A percentile compares a stretch with the other conserved stretches of the same genome.
These are phyloP conservation scores for Drosophila pectinifera DNA, from an alignment of 1,140 invertebrate genomes.

Conservation along the genomic window DNA sequence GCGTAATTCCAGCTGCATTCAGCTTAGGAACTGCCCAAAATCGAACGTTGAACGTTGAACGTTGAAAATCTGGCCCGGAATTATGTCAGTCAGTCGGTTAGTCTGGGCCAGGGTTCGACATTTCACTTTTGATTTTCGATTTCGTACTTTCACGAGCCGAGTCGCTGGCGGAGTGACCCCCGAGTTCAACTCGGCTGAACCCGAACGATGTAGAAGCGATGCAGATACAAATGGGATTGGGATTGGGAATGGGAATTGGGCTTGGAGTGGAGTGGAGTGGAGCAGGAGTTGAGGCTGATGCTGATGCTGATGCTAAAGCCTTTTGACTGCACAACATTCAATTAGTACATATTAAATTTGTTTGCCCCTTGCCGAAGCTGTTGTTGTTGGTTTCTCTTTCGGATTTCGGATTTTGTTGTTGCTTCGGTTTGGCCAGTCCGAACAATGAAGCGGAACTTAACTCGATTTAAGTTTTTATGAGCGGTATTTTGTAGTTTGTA, in stretches of 20 bases:
- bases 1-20: conserved; percentile 62
- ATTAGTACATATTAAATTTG: conserved; percentile 76
- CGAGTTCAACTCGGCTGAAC: conserved; percentile 59
- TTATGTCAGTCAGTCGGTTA: conserved; percentile 48
- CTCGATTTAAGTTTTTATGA: conserved; percentile 75
- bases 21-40: conserved; percentile 18
- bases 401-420: too few relatives aligned
- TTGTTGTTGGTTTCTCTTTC: conserved; percentile 47
- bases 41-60: conserved; percentile 6
- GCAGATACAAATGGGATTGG: conserved; percentile 48
- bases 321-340: conserved; percentile 69
- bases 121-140: conserved; percentile 77
- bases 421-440: conserved; percentile 40
- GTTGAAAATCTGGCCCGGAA: conserved; percentile 18
- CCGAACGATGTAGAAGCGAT: conserved; percentile 48
- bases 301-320: conserved; percentile 20
- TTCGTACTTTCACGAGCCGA: conserved; percentile 68
- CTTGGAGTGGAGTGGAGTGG: conserved; percentile 9
- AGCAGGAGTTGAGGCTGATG: conserved; percentile 4
- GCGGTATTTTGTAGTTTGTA: conserved; percentile 62
- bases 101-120: conserved; percentile 47
- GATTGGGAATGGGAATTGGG: conserved; percentile 11
- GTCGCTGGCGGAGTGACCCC: conserved; percentile 49
- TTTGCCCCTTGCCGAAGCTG: conserved; percentile 42
- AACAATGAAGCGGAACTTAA: conserved; percentile 76